Percentiles rank a stretch among this genome's conserved stretches.
phyloP scores from a whole-genome alignment of 2,888 invertebrate species.

The Scaptomyza tumidula region DNA sequence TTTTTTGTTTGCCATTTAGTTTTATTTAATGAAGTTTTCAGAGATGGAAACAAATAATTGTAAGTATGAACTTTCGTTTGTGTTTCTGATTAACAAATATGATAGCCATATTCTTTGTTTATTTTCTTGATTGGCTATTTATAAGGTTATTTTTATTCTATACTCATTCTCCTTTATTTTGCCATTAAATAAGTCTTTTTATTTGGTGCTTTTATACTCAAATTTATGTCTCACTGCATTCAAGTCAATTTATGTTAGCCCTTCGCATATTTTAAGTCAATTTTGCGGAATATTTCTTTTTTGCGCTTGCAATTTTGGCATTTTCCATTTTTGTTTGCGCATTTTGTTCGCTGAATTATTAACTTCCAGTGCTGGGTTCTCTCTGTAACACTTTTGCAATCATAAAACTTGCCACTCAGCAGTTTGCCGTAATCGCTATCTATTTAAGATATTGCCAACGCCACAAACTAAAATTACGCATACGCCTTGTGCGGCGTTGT shows the following conservation, averaged over 20 bases:
- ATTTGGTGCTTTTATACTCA: neutral
- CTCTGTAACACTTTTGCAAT: constrained; percentile 27
- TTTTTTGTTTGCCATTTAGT: no score
- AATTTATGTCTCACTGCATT: constrained; percentile 1
- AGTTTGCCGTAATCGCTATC: constrained; percentile 47
- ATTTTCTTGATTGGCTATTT: neutral
- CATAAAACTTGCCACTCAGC: constrained; percentile 61
- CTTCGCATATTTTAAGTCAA: neutral
- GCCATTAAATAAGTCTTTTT: neutral
- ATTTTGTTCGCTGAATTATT: constrained; percentile 24
- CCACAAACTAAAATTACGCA: constrained; percentile 60
- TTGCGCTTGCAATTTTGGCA: neutral
- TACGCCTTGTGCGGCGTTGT: constrained; percentile 54
- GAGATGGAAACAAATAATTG: neutral
- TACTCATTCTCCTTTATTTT: neutral
- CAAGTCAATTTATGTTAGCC: neutral
- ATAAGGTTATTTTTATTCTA: neutral
- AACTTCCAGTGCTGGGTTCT: constrained; percentile 1
- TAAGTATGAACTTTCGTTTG: no score
- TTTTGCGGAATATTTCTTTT: constrained; percentile 2
- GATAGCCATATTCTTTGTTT: neutral
- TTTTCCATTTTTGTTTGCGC: constrained; percentile 14
- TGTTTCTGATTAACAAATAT: no score
- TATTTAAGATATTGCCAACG: constrained; percentile 49
- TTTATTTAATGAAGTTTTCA: neutral